Base-by-base conservation (phyloP, 1,140 invertebrate genomes). In the Drosophila ohnishii region DNA sequence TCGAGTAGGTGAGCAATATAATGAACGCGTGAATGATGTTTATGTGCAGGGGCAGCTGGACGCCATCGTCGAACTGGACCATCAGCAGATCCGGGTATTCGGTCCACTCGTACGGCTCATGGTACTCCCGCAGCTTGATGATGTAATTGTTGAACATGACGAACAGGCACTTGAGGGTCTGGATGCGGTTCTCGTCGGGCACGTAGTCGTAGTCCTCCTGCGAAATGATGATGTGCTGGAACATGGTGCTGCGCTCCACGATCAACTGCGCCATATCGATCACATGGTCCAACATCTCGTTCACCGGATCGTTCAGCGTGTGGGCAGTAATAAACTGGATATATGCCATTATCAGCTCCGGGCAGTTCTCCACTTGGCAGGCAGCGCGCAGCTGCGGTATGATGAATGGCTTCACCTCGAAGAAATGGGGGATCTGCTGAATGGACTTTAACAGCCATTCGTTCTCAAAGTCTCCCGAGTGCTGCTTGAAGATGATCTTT, bases 11-110 rank as follows among this genome's bases (percentile, higher is more conserved):
- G 1, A 99, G 92, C 1, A 99, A 92, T 79, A 99, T 98, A n/a
- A 99, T 96, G 92, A 98, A 97, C 2, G 98, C 97, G 89, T 99
- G 97, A 34, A 99, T 96, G 0, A 98, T 95, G 6, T 98, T 92
- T 64, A 98, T 95, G 87, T 98, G 96, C 91, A 99, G 94, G 0
- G 95, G 96, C 42, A 96, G 96, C 76, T 96, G 94, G 59, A 97
- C 95, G 0, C 97, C 97, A 44, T 94, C 94, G n/a, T 94, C 93
- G 96, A 98, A 99, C 74, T 96, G 95, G 5, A 99, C 94, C 22
- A 96, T 91, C 25, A 96, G 93, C 59, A 95, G 93, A 78, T 95
- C 95, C 60, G 95, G 95, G 70, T 93, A 95, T 60, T 95, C 95
- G 7, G 94, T 94, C 94, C 95, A 95, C 10, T 93, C 93, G 74